A percentile compares a stretch with the other conserved stretches of the same genome.
phyloP scores from a whole-genome alignment of 1,140 invertebrate genomes.

The Brachionus rubens region DNA sequence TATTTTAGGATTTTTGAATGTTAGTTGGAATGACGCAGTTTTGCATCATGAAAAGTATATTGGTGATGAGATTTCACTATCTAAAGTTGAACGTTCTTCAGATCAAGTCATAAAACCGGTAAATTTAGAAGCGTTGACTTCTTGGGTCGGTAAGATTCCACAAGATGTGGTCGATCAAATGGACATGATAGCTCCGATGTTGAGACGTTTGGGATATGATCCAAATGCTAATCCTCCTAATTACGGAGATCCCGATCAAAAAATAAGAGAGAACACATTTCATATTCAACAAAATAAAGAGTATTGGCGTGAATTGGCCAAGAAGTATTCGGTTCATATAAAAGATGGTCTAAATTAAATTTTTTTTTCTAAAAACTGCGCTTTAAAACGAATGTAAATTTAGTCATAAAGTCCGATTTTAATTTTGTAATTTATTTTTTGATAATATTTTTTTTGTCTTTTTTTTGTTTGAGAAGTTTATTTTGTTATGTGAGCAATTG shows the following conservation, averaged over 20 bases:
- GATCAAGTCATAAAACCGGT: slow-evolving; percentile 98
- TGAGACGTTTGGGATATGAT: slow-evolving; percentile 82
- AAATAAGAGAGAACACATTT: slow-evolving; percentile 77
- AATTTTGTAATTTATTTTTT: too few relatives aligned
- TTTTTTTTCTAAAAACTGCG: not conserved
- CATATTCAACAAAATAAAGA: slow-evolving; percentile 60
- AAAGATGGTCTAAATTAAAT: slow-evolving; percentile 25
- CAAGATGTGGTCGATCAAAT: slow-evolving; percentile 83
- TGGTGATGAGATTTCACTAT: slow-evolving; percentile 80
- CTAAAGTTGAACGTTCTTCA: slow-evolving; percentile 90
- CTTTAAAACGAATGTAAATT: too few relatives aligned
- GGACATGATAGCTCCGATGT: slow-evolving; percentile 86
- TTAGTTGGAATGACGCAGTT: slow-evolving; percentile 91
- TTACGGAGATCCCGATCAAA: slow-evolving; percentile 80
- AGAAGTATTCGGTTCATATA: slow-evolving; percentile 49
- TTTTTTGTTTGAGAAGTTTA: too few relatives aligned
- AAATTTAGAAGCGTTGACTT: slow-evolving; percentile 88
- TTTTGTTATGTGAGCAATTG: too few relatives aligned
- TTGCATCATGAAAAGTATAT: slow-evolving; percentile 95
- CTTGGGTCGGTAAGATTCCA: slow-evolving; percentile 91
- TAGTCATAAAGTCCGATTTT: too few relatives aligned
- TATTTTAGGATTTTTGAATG: slow-evolving; percentile 82
- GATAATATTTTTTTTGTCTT: too few relatives aligned
- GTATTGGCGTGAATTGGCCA: slow-evolving; percentile 59
- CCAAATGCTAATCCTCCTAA: slow-evolving; percentile 85